Evolutionary conservation across 2,888 invertebrate genomes (phyloP).

Genomic region (Clunio marinus): DNA sequence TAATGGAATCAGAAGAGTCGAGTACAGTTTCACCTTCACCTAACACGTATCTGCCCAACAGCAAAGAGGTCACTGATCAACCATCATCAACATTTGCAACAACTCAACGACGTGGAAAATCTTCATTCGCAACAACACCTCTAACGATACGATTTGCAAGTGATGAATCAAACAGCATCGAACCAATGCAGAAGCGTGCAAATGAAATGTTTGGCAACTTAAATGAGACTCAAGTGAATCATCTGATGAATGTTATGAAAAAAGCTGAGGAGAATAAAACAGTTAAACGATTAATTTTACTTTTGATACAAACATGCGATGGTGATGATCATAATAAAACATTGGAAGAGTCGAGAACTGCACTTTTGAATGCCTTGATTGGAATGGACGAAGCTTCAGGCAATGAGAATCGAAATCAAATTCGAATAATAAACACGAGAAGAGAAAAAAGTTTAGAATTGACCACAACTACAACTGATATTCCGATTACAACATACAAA

Average conservation of each 20-base stretch:
- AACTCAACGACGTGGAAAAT: slow-evolving; percentile 40
- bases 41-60: slow-evolving; percentile 48
- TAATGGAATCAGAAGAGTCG: slow-evolving; percentile 51
- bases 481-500: slow-evolving; percentile 43
- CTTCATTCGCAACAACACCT: slow-evolving; percentile 40
- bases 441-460: slow-evolving; percentile 28
- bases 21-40: slow-evolving; percentile 48
- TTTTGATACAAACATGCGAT: slow-evolving; percentile 74
- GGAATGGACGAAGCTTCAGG: slow-evolving; percentile 55
- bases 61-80: neutral
- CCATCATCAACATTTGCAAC: slow-evolving; percentile 41
- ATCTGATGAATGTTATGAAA: slow-evolving; percentile 75
- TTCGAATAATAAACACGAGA: slow-evolving; percentile 28
- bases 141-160: slow-evolving; percentile 38
- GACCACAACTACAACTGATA: slow-evolving; percentile 19
- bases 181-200: slow-evolving; percentile 60
- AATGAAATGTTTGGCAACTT: slow-evolving; percentile 72
- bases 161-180: slow-evolving; percentile 45
- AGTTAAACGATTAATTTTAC: slow-evolving; percentile 66
- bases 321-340: slow-evolving; percentile 65
- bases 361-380: slow-evolving; percentile 64
- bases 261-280: slow-evolving; percentile 73
- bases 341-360: slow-evolving; percentile 65
- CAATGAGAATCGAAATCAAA: slow-evolving; percentile 44
- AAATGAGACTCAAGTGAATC: slow-evolving; percentile 69